Evolutionary conservation across 2,113 vertebrate genomes (phyloP), one percentile per base, ranked within the genome.

Genomic region (human (Homo sapiens)): DNA sequence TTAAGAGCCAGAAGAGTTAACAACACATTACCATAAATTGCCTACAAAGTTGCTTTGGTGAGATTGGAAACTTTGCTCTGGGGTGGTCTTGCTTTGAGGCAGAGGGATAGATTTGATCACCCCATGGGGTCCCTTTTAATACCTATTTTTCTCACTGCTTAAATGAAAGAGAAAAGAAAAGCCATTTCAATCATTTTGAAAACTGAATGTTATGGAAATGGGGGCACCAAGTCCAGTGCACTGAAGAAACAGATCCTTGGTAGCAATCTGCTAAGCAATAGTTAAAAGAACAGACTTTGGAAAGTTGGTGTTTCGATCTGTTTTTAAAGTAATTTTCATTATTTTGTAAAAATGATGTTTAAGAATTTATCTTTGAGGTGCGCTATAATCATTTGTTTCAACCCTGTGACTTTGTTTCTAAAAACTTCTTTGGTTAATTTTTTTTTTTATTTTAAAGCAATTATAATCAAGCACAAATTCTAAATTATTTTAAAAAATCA

Each of bases 131-230:
- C 96, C 55, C 92, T 96, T 95, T 97, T 96, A 98, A 97, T 97
- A 95, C 96, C 94, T 96, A 97, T 97, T 97, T 97, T 97, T 97
- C 90, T 97, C 90, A 93, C 96, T 83, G 92, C 81, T 97, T 97
- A 97, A 98, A 97, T 97, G 95, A 97, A 96, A 97, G 94, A 96
- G 92, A 93, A 96, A 97, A 97, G 93, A 97, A 98, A 98, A 97
- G 89, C 95, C 96, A 97, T 97, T 97, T 94, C 96, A 97, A 95
- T 93, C 2, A 9, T 90, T 97, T 91, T 97, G 95, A 96, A 98
- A 97, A 97, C 79, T 78, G 94, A 91, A 94, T 96, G 95, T 89
- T 96, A 97, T 90, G 90, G 95, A 96, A 97, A 96, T 92, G 78
- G 88, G 14, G 81, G 84, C 61, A 72, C 17, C 27, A 81, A 91